Conservation (phyloP, 2,888 invertebrate species). For the Chrysolina oricalcia region DNA sequence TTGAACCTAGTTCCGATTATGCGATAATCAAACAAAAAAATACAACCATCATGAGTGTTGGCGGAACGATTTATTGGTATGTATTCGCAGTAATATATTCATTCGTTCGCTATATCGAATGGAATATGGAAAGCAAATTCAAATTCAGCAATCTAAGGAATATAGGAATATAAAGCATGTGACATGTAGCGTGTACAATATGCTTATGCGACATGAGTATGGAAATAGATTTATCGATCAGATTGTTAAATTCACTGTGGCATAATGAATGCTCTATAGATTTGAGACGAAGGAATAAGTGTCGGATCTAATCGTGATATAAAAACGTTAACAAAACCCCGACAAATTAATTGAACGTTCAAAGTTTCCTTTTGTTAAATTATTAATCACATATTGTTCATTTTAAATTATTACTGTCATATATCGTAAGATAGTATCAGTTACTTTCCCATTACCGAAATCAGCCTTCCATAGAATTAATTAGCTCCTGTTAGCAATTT, state of each 20-base stretch:
- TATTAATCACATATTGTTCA: too few species aligned
- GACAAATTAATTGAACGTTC: too few species aligned
- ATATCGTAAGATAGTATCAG: too few species aligned
- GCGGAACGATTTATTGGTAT: neutral
- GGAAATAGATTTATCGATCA: constrained; percentile 19
- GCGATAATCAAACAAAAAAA: neutral
- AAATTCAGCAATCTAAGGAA: constrained; percentile 19
- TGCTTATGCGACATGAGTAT: constrained; percentile 17
- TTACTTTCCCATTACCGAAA: too few species aligned
- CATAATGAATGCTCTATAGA: neutral
- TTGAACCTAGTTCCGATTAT: too few species aligned
- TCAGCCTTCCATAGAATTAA: too few species aligned
- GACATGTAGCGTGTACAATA: constrained; percentile 22
- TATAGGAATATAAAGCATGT: constrained; percentile 25
- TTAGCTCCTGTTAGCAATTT: too few species aligned
- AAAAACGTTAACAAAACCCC: too few species aligned
- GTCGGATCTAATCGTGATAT: too few species aligned
- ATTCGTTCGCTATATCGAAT: constrained; percentile 6
- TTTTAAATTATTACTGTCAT: too few species aligned
- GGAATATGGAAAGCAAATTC: constrained; percentile 27
- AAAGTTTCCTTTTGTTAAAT: too few species aligned
- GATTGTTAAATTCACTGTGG: neutral
- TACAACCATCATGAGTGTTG: neutral
- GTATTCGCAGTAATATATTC: constrained; percentile 13
- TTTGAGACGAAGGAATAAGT: too few species aligned